Base-by-base conservation (phyloP, 2,888 invertebrate genomes). In the Lycaena phlaeas region DNA sequence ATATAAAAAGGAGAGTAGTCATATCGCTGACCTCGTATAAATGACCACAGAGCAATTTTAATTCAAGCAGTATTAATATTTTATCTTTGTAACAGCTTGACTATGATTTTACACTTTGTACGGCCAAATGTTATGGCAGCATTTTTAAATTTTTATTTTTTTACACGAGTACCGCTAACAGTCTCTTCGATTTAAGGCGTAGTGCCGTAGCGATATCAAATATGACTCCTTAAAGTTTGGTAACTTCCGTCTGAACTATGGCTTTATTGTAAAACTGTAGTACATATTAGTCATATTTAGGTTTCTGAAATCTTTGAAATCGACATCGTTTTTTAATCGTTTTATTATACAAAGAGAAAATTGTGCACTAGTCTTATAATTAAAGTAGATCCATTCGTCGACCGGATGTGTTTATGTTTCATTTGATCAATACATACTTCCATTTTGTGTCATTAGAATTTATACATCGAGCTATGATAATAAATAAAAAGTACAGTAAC, bases 401-500 rank as follows among this genome's bases (percentile, higher is more conserved):
- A n/a, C n/a, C n/a, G n/a, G n/a, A n/a, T n/a, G n/a, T n/a, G n/a
- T 22, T 22, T 22, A 9, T 22, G 22, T 6, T 9, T 22, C 22
- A 22, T 22, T n/a, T 22, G 22, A 22, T 22, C 22, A 12, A 39
- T 30, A 25, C 29, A 9, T 30, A 12, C 25, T 39, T 22, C 39
- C 25, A 30, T 39, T 31, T 39, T 10, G 30, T 26, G 30, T 30
- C 39, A 39, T 39, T 30, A 26, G 71, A 65, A 52, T 46, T 52
- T 67, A 72, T 72, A 77, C 79, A 81, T 81, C 79, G 79, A 81
- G 63, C 65, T 70, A 68, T 61, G 71, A 79, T 81, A 78, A 78
- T 78, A 75, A 71, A 65, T 56, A 63, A 58, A 65, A 78, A 79
- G 75, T 79, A 78, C 81, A 78, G 67, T 75, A 71, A 71, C 71